Base-by-base conservation (phyloP, 2,888 invertebrate species). In the Brachypterus glaber region DNA sequence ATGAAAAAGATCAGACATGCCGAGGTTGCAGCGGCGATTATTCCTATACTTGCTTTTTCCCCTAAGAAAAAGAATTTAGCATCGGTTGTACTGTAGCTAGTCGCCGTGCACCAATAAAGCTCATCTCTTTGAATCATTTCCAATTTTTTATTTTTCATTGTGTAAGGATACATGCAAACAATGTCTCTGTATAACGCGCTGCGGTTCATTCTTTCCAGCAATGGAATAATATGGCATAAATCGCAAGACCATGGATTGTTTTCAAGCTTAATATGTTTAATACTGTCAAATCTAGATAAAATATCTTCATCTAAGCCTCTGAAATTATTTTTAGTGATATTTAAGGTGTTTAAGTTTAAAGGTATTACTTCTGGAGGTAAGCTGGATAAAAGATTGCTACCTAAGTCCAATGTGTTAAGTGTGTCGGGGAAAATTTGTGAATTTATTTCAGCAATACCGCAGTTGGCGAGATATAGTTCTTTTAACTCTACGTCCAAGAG, bases 271-370 rank as follows among this genome's bases (percentile, higher is more conserved):
- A 62, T 40, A 21, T 39, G 41, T 21, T 45, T 45, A 14, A 58
- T 43, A n/a, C 44, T 46, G 34, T 62, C 59, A 3, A 64, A 47
- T 30, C 46, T 48, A 13, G 49, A 46, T n/a, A 79, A 58, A 13
- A 69, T 59, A 1, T 70, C 66, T 17, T 70, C 64, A 38, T 73
- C 73, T 31, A 82, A 66, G 26, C 78, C 77, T 44, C 76, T 71
- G 51, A 86, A 68, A 53, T 73, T 71, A 64, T 88, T 88, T 47
- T 75, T 69, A 9, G 83, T 82, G 50, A 87, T 64, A 63, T 87
- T 84, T 43, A 87, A 64, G 52, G 73, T 72, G 54, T 75, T 68
- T 32, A 81, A 60, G 55, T 67, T 67, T 47, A 67, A 66, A 1
- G 77, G 70, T 30, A 74, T 70, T 2, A 68, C 63, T 1, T 79